phyloP scores from a whole-genome alignment of 1,140 invertebrate genomes.

The Formica selysi region DNA sequence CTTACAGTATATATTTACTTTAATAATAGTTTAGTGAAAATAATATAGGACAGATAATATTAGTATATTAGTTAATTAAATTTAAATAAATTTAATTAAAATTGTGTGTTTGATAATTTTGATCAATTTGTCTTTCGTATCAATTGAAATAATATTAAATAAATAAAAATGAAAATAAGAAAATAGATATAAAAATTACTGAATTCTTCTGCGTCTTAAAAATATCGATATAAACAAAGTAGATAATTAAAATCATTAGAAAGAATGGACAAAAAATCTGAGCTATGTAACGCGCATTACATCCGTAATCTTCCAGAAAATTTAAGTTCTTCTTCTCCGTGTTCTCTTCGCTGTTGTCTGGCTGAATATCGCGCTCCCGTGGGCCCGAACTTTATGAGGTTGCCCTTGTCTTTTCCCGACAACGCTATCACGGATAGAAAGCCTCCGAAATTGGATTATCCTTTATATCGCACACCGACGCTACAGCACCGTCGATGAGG shows the following conservation, averaged over 20 bases:
- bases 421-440: constrained; percentile 62
- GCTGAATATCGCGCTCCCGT: constrained; percentile 35
- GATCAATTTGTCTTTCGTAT: background rate
- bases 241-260: constrained; percentile 8
- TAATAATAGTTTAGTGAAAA: background rate
- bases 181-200: background rate
- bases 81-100: background rate
- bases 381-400: constrained; percentile 62
- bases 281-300: background rate
- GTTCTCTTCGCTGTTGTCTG: constrained; percentile 18
- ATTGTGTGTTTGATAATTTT: background rate
- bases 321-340: constrained; percentile 12
- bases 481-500: constrained; percentile 33
- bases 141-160: background rate
- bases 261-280: background rate
- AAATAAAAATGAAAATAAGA: background rate
- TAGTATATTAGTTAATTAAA: background rate
- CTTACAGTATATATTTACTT: background rate
- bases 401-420: constrained; percentile 59
- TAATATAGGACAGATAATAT: background rate
- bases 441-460: constrained; percentile 69
- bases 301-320: constrained; percentile 48
- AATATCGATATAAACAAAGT: background rate
- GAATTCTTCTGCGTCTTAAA: background rate
- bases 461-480: constrained; percentile 53